Conservation (phyloP, 2,797 vertebrate species). For the Orestias chungarensis region DNA sequence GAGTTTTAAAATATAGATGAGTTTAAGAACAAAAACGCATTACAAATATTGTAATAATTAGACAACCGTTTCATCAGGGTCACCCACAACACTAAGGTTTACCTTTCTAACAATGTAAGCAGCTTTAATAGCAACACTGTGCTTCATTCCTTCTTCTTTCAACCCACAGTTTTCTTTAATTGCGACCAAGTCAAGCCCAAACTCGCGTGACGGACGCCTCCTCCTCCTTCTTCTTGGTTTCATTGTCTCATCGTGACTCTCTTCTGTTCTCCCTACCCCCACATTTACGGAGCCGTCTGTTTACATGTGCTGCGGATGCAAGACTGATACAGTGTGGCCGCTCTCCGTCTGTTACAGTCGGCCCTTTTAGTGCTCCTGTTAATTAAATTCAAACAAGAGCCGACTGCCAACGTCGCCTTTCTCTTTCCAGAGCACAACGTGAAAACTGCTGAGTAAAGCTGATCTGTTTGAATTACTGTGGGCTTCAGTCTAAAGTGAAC, state of each 20-base stretch:
- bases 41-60: background rate
- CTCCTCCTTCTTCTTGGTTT: constrained; percentile 21
- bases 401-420: constrained; percentile 26
- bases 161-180: constrained; percentile 40
- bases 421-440: constrained; percentile 3
- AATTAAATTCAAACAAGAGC: constrained; percentile 70
- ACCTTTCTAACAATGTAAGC: background rate
- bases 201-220: no score
- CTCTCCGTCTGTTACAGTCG: constrained; percentile 52
- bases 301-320: constrained; percentile 17
- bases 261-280: constrained; percentile 18
- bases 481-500: constrained; percentile 1
- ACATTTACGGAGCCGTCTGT: constrained; percentile 11
- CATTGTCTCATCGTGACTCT: constrained; percentile 19
- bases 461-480: background rate
- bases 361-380: constrained; percentile 44
- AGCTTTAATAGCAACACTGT: constrained; percentile 6
- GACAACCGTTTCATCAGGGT: constrained; percentile 1
- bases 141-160: constrained; percentile 6
- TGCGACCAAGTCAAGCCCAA: constrained; percentile 50
- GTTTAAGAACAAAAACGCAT: background rate
- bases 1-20: background rate
- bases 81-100: background rate
- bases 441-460: constrained; percentile 48
- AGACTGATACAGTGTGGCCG: constrained; percentile 42